Percentiles rank a stretch among this genome's conserved stretches.
phyloP scores from a whole-genome alignment of 2,113 vertebrate genomes.

The Microcebus lehilahytsara region DNA sequence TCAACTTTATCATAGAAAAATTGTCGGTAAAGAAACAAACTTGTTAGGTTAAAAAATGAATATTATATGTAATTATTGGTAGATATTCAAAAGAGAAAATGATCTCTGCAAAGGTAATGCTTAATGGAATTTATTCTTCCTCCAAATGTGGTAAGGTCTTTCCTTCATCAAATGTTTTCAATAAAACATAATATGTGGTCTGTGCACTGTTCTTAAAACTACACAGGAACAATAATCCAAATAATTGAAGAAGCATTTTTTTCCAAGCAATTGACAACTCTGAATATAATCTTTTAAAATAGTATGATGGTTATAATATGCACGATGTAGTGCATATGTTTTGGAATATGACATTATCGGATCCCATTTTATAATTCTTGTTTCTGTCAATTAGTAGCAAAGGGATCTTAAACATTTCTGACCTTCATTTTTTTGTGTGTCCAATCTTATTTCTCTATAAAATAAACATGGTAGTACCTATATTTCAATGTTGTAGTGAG shows the following conservation, averaged over 20 bases:
- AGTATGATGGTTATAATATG: not conserved
- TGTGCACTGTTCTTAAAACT: not conserved
- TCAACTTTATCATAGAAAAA: not conserved
- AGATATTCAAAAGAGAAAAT: not conserved
- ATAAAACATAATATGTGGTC: not conserved
- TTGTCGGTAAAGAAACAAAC: constrained; percentile 22
- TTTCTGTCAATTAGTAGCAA: not conserved
- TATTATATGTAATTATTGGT: constrained; percentile 10
- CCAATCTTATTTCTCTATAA: not conserved
- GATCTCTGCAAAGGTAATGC: not conserved
- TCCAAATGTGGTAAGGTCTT: not conserved
- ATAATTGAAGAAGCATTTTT: not conserved
- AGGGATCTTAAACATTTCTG: not conserved
- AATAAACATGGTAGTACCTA: not conserved
- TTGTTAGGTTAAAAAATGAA: constrained; percentile 47
- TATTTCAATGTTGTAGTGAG: not conserved
- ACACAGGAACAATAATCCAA: not conserved
- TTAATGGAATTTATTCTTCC: not conserved
- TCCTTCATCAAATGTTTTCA: not conserved
- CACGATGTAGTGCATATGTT: not conserved
- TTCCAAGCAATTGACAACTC: not conserved
- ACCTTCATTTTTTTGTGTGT: not conserved
- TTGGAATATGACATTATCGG: not conserved
- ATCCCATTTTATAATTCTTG: not conserved
- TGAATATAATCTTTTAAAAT: not conserved